A percentile compares a stretch with the other conserved stretches of the same genome.
These are phyloP conservation scores for silkworm (Bombyx mori) DNA, from an alignment of 1,140 invertebrate species.

Conservation along the genomic window ASM3026992v2 NC_085126.1:11092501-11093000, in stretches of 20 bases:
- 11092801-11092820: constrained; percentile 78
- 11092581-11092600: constrained; percentile 67
- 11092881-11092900: constrained; percentile 14
- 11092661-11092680: constrained; percentile 70
- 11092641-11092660: constrained; percentile 20
- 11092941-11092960: not conserved
- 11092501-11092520: not conserved
- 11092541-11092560: not conserved
- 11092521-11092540: not conserved
- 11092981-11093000: constrained; percentile 75
- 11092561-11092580: constrained; percentile 6
- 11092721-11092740: constrained; percentile 78
- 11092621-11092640: constrained; percentile 27
- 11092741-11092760: constrained; percentile 77
- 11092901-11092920: not conserved
- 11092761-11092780: constrained; percentile 82
- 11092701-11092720: constrained; percentile 72
- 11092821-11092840: constrained; percentile 67
- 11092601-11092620: constrained; percentile 65
- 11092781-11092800: constrained; percentile 83
- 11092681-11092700: constrained; percentile 72
- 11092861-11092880: constrained; percentile 33
- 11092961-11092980: constrained; percentile 63
- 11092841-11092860: constrained; percentile 46
- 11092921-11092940: too few species aligned